Conservation (phyloP, 1,140 invertebrate genomes). For the Macrotrachela quadricornifera region DNA sequence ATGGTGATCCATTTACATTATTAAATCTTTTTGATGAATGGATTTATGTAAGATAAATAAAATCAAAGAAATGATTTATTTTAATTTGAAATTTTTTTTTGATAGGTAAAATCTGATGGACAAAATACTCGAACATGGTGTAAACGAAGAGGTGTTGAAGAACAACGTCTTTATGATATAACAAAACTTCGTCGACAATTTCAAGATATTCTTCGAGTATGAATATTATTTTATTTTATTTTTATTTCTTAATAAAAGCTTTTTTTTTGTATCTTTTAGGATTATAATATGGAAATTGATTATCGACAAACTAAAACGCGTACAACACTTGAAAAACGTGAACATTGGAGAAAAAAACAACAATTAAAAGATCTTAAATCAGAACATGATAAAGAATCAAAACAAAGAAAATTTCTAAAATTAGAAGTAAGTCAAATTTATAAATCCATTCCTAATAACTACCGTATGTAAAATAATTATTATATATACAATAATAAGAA, state of each 20-base stretch:
- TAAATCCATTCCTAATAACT: too few relatives aligned
- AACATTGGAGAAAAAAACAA: slow-evolving; percentile 26
- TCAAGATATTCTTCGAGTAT: slow-evolving; percentile 52
- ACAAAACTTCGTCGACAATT: slow-evolving; percentile 76
- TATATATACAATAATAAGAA: too few relatives aligned
- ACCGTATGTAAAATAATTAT: too few relatives aligned
- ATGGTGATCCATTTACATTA: slow-evolving; percentile 81
- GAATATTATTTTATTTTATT: not conserved
- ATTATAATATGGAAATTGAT: too few relatives aligned
- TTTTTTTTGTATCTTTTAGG: too few relatives aligned
- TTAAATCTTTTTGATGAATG: slow-evolving; percentile 70
- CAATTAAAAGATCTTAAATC: slow-evolving; percentile 55
- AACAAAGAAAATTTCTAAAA: slow-evolving; percentile 44
- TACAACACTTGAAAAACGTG: too few relatives aligned
- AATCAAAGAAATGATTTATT: too few relatives aligned
- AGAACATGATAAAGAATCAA: slow-evolving; percentile 42
- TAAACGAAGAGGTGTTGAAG: slow-evolving; percentile 60
- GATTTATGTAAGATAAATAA: slow-evolving; percentile 36
- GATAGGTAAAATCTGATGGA: slow-evolving; percentile 18
- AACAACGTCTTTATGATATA: slow-evolving; percentile 85
- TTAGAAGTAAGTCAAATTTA: slow-evolving; percentile 15
- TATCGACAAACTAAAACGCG: too few relatives aligned
- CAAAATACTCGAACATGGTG: slow-evolving; percentile 54
- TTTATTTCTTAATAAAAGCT: too few relatives aligned
- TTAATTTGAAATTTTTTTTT: not conserved